These are phyloP conservation scores for Opisthocomus hoazin DNA, from an alignment of 2,113 vertebrate species.

Conservation along the genomic window DNA sequence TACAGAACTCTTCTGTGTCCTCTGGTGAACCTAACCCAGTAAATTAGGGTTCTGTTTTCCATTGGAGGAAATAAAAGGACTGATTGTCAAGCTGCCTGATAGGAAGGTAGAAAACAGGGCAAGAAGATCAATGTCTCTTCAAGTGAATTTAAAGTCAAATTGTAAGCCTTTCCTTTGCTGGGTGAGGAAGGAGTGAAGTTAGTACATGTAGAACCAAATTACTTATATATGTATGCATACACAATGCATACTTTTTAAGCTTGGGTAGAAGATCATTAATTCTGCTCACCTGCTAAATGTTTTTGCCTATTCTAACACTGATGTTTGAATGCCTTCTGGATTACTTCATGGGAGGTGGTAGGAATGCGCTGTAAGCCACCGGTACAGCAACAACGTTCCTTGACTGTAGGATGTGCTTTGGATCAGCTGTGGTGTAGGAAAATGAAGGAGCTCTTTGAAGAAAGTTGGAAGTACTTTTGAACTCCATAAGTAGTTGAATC, in stretches of 20 bases:
- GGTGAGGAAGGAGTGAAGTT: not conserved
- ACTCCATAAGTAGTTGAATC: not conserved
- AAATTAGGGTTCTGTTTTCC: conserved; percentile 63
- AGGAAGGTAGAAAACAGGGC: not conserved
- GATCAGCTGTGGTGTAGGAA: not conserved
- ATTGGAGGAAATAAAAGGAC: conserved; percentile 59
- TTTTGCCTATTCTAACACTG: not conserved
- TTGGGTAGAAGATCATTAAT: not conserved
- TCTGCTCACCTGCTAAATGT: not conserved
- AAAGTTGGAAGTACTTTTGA: not conserved
- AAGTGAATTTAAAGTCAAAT: not conserved
- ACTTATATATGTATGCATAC: not conserved
- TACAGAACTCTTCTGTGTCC: conserved; percentile 52
- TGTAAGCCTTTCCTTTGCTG: not conserved
- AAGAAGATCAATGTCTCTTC: not conserved
- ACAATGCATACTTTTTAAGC: not conserved
- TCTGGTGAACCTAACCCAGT: conserved; percentile 61
- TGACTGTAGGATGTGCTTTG: not conserved
- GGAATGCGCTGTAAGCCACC: not conserved
- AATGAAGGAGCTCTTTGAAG: not conserved
- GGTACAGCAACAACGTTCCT: not conserved
- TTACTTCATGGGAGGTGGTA: not conserved
- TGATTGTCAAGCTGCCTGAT: conserved; percentile 4
- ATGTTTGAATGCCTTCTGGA: not conserved
- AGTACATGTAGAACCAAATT: not conserved